Evolutionary conservation across 1,140 invertebrate species (phyloP).

Genomic region (Monomorium pharaonis): DNA sequence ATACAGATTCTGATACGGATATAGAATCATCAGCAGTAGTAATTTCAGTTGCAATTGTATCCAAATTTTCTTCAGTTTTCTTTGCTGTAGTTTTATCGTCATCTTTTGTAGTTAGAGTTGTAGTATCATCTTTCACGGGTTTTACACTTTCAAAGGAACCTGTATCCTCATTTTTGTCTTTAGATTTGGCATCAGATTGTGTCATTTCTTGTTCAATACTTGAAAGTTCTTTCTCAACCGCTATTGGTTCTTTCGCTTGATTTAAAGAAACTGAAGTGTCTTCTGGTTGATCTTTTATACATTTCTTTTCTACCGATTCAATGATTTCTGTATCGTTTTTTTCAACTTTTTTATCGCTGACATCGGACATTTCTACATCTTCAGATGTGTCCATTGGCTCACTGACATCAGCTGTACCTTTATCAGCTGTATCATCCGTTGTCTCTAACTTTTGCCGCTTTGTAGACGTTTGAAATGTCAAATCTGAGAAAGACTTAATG

Average conservation of each 20-base stretch:
- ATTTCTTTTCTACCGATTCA: constrained; percentile 19
- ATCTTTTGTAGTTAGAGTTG: constrained; percentile 17
- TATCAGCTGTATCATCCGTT: constrained; percentile 66
- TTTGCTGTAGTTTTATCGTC: constrained; percentile 43
- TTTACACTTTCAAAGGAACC: constrained; percentile 37
- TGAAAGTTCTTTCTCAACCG: constrained; percentile 46
- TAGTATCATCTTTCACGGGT: background rate
- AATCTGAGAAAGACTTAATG: constrained; percentile 86
- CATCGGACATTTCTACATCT: constrained; percentile 72
- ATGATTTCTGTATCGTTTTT: constrained; percentile 62
- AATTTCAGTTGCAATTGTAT: constrained; percentile 43
- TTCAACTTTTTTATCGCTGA: constrained; percentile 66
- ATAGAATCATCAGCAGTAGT: constrained; percentile 41
- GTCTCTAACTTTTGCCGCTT: constrained; percentile 82
- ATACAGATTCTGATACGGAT: constrained; percentile 46
- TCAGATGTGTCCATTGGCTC: constrained; percentile 80
- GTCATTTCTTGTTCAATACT: constrained; percentile 33
- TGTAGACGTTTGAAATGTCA: constrained; percentile 79
- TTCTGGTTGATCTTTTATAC: constrained; percentile 40
- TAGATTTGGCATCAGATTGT: constrained; percentile 35
- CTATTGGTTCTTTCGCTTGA: constrained; percentile 45
- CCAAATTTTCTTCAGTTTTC: constrained; percentile 55
- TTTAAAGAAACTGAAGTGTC: background rate
- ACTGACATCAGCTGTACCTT: constrained; percentile 25
- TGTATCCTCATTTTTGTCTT: constrained; percentile 51